Conservation (phyloP, 2,797 vertebrate species). For the Lycodopsis pacificus region DNA sequence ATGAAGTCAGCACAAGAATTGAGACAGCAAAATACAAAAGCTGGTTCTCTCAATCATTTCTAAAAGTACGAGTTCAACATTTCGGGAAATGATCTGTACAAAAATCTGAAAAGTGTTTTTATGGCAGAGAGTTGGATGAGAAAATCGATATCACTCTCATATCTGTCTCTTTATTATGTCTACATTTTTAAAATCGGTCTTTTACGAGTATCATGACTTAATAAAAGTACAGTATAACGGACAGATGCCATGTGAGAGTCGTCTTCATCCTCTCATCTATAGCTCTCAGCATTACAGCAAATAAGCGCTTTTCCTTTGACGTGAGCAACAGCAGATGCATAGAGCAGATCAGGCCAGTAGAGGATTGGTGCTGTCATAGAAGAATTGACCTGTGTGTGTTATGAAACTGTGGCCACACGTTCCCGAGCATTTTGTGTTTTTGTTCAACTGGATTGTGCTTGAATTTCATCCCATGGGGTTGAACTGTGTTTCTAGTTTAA, state of each 20-base stretch:
- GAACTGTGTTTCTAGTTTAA: background rate
- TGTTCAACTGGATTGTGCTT: background rate
- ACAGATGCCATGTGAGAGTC: background rate
- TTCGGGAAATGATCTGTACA: background rate
- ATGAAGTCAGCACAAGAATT: background rate
- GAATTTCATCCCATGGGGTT: background rate
- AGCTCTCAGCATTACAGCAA: background rate
- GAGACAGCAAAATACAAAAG: constrained; percentile 6
- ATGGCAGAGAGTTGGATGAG: background rate
- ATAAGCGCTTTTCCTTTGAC: too few relatives aligned
- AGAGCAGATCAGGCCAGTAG: constrained; percentile 14
- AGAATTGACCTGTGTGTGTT: constrained; percentile 11
- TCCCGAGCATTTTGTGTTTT: background rate
- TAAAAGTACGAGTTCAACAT: background rate
- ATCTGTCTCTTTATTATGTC: background rate
- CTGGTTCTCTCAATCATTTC: background rate
- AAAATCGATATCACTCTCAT: background rate
- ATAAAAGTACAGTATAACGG: too few relatives aligned
- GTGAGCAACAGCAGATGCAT: background rate
- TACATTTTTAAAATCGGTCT: too few relatives aligned
- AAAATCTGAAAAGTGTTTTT: background rate
- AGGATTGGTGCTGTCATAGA: background rate
- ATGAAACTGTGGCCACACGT: background rate
- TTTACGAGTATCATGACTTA: too few relatives aligned
- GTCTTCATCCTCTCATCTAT: background rate